Evolutionary conservation across 1,140 invertebrate species (phyloP).

Genomic region (Trichonephila clavata): DNA sequence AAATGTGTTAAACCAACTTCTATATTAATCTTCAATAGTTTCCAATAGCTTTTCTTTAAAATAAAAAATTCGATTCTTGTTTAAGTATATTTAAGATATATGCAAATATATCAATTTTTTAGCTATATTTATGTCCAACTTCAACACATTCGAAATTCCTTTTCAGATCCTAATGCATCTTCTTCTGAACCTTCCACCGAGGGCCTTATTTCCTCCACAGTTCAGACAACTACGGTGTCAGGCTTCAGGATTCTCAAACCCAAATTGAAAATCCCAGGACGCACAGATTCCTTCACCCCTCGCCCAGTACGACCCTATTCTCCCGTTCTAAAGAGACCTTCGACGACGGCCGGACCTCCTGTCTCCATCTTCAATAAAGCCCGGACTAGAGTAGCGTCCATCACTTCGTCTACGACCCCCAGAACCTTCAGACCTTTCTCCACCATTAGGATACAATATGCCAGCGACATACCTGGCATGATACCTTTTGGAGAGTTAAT

Average conservation of each 20-base stretch:
- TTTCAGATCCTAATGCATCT: neutral
- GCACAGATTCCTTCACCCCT: neutral
- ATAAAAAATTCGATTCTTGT: no score
- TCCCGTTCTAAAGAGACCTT: neutral
- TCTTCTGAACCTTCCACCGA: neutral
- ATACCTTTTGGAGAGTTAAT: neutral
- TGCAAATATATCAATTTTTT: no score
- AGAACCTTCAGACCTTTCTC: neutral
- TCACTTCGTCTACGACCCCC: slow-evolving; percentile 62
- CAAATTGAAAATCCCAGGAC: slow-evolving; percentile 26
- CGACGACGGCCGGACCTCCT: slow-evolving; percentile 19
- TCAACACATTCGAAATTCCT: no score
- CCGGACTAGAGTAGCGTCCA: neutral
- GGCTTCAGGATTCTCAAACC: slow-evolving; percentile 34
- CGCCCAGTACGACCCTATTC: neutral
- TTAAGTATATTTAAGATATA: no score
- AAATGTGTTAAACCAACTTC: no score
- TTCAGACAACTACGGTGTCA: neutral
- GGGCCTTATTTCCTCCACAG: neutral
- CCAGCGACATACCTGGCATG: neutral
- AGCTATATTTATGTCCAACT: no score
- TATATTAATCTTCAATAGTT: no score
- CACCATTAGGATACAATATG: slow-evolving; percentile 55
- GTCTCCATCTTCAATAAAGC: slow-evolving; percentile 61
- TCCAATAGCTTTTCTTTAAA: no score